Conservation (phyloP, 37 sponge, comb jelly and placozoan genomes). For the Halichondria panicea region DNA sequence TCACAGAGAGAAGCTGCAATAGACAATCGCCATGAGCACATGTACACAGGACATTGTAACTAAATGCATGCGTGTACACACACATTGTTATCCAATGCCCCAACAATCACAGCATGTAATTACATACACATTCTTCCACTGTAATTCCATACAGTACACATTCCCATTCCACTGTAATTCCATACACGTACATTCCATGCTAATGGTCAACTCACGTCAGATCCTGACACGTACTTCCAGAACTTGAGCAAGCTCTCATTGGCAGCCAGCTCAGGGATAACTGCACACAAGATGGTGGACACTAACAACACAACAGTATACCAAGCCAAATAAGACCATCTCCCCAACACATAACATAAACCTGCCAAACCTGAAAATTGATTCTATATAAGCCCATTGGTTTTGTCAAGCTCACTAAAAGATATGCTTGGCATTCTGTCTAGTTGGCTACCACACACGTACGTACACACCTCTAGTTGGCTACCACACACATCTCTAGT, state of each 20-base stretch:
- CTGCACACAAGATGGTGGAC: not conserved
- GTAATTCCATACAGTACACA: no score
- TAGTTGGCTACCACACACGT: no score
- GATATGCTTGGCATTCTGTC: no score
- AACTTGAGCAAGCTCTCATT: conserved; percentile 51
- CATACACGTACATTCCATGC: not conserved
- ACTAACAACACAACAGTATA: not conserved
- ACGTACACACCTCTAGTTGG: no score
- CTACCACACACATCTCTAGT: no score
- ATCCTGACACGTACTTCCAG: conserved; percentile 36
- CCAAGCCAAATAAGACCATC: no score
- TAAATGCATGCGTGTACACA: not conserved
- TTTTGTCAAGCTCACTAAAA: no score
- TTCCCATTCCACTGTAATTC: not conserved
- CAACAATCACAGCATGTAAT: no score
- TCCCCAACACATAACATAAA: no score
- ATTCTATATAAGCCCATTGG: no score
- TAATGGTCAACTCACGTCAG: conserved; percentile 35
- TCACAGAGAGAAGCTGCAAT: conserved; percentile 44
- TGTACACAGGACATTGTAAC: not conserved
- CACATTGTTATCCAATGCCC: not conserved
- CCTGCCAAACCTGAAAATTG: no score
- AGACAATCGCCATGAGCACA: not conserved
- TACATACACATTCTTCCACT: no score
- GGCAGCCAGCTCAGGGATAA: conserved; percentile 65